These are phyloP conservation scores for Bambusicola thoracicus DNA, from an alignment of 2,113 vertebrate species.

Conservation along the genomic window DNA sequence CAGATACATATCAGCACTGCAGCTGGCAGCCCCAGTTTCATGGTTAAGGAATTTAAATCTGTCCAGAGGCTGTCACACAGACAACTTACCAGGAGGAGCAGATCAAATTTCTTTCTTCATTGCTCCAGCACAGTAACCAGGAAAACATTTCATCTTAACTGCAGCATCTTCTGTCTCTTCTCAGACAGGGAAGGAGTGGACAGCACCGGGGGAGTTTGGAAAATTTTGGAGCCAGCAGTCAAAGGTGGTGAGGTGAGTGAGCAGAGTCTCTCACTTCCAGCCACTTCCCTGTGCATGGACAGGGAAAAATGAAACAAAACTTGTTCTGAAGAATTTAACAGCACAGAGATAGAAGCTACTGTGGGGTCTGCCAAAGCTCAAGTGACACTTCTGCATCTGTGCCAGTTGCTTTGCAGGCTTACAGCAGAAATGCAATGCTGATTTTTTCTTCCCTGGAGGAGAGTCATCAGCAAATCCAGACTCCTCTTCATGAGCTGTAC, in stretches of 20 bases:
- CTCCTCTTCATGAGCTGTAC: not conserved
- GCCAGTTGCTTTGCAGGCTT: not conserved
- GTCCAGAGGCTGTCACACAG: not conserved
- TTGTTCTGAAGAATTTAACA: not conserved
- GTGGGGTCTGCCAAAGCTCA: not conserved
- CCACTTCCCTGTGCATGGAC: not conserved
- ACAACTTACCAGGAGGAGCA: not conserved
- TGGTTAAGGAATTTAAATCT: not conserved
- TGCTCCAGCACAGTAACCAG: not conserved
- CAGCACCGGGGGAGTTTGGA: conserved; percentile 91
- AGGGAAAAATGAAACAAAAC: not conserved
- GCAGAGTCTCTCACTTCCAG: not conserved
- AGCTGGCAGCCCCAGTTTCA: not conserved
- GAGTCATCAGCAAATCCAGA: not conserved
- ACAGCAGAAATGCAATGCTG: not conserved
- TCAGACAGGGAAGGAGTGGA: conserved; percentile 92
- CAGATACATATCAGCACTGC: not conserved
- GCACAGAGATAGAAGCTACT: not conserved
- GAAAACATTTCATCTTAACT: not conserved
- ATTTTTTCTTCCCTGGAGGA: not conserved
- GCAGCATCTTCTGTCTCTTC: conserved; percentile 2
- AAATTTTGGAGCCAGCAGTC: conserved; percentile 92
- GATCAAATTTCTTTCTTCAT: not conserved
- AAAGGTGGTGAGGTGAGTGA: conserved; percentile 84
- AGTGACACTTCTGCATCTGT: not conserved